Base-by-base conservation (phyloP, 2,113 vertebrate genomes). In the Serranochromis macrocephalus region DNA sequence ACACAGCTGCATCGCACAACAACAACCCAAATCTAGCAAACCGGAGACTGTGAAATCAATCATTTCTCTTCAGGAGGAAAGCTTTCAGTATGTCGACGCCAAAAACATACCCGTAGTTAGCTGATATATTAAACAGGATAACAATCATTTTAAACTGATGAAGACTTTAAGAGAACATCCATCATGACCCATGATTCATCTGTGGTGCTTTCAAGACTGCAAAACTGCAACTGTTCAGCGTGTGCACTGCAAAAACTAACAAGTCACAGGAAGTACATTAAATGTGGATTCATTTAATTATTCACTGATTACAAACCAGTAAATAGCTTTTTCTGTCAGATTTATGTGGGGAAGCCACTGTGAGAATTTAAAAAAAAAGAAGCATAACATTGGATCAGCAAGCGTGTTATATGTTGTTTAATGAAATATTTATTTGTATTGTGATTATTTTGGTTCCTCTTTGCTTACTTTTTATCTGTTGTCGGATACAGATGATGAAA, bases 11-110 rank as follows among this genome's bases (percentile, higher is more conserved):
- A 40, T 73, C 61, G 4, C 85, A 91, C 81, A 92, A 88, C 79
- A 93, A 93, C 90, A 95, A 95, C 88, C 93, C 94, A 7, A 94
- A 94, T 53, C 88, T 94, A 1, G 58, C 71, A 29, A 94, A 95
- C 81, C 92, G 94, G 21, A 88, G 55, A 83, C 89, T 94, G 78
- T 95, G 86, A 95, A 53, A 9, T n/a, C 73, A 40, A 1, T n/a
- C 16, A n/a, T 78, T 78, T 49, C 73, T 68, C 45, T 33, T 33
- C 21, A 45, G 17, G 7, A 42, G 9, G 14, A 68, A 63, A 78
- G 16, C 6, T 81, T 49, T 36, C 9, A 40, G 29, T 57, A 33
- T 38, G 54, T 17, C 6, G 0, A n/a, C 5, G 26, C 10, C 26
- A 85, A 87, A 83, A 75, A 51, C 54, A 54, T 24, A 14, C 36